These are phyloP conservation scores for Syngnathus acus DNA, from an alignment of 2,797 vertebrate species.

Conservation along the genomic window DNA sequence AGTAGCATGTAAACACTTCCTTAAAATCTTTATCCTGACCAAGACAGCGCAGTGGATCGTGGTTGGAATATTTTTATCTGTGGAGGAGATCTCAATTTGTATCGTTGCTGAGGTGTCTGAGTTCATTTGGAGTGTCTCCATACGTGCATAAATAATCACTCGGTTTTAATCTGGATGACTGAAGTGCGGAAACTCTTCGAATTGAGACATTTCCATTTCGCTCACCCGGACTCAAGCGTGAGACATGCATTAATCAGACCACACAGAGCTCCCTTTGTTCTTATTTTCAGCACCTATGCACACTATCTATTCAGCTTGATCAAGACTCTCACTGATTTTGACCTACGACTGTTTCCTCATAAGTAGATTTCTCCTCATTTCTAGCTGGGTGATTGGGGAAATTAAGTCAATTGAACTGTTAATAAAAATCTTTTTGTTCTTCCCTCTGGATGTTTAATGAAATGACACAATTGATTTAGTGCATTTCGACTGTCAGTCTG, in stretches of 20 bases:
- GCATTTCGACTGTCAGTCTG: background rate
- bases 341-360: background rate
- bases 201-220: conserved; percentile 1
- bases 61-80: no score
- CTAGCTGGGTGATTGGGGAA: background rate
- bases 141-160: background rate
- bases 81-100: background rate
- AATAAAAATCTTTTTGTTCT: background rate
- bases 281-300: conserved; percentile 7
- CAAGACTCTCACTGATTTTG: conserved; percentile 1
- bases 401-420: background rate
- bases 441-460: background rate
- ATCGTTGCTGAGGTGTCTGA: background rate
- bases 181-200: background rate
- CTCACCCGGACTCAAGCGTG: background rate
- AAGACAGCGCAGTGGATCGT: no score
- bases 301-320: background rate
- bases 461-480: background rate
- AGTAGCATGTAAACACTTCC: no score
- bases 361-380: background rate
- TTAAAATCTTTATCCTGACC: background rate
- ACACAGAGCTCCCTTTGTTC: conserved; percentile 9
- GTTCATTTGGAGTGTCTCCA: background rate
- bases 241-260: conserved; percentile 5
- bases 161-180: background rate